A percentile compares a stretch with the other conserved stretches of the same genome.
phyloP scores from a whole-genome alignment of 2,113 vertebrate genomes.

The Burhinus bistriatus region DNA sequence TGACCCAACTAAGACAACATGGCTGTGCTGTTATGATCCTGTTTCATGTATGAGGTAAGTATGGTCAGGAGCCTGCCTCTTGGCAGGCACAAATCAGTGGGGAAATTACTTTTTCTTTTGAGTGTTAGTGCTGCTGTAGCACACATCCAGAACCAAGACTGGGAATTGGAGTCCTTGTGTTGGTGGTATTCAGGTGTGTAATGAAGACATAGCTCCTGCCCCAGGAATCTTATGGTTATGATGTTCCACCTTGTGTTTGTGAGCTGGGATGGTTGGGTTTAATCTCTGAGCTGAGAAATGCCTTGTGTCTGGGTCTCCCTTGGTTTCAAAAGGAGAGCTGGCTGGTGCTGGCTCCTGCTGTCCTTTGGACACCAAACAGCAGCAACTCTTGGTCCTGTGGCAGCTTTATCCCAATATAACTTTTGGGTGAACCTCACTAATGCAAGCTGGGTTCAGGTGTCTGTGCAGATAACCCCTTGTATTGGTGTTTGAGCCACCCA shows the following conservation, averaged over 20 bases:
- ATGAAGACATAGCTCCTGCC: background rate
- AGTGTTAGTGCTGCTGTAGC: background rate
- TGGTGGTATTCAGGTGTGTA: background rate
- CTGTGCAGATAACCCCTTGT: background rate
- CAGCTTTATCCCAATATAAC: background rate
- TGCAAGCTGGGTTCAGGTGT: background rate
- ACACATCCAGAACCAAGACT: background rate
- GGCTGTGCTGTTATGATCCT: background rate
- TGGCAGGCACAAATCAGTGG: background rate
- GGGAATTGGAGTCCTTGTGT: background rate
- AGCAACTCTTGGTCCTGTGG: background rate
- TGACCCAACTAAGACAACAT: background rate
- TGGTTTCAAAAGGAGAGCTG: background rate
- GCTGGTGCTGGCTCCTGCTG: background rate
- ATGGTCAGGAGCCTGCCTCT: background rate
- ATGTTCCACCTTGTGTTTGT: background rate
- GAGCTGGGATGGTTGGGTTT: background rate
- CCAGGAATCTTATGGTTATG: background rate
- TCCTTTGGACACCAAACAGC: background rate
- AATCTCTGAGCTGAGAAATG: background rate
- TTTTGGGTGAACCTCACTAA: background rate
- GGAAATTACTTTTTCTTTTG: background rate
- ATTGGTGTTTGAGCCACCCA: background rate
- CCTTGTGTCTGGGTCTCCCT: background rate
- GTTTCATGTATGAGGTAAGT: background rate